Evolutionary conservation across 2,888 invertebrate species (phyloP).

Genomic region (Caenorhabditis virilis): DNA sequence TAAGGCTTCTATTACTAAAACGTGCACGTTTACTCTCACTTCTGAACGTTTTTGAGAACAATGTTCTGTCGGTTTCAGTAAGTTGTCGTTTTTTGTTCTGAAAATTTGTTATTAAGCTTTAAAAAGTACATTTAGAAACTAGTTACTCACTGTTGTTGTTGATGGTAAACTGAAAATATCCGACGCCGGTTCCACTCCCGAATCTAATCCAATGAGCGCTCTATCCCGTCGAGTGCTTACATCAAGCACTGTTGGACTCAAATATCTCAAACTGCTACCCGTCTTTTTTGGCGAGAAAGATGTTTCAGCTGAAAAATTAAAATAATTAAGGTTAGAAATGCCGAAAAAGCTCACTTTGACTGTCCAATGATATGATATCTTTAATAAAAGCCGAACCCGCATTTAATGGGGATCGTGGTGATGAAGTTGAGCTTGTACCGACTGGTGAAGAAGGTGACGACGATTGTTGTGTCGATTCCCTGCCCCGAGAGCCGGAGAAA

Average conservation of each 20-base stretch:
- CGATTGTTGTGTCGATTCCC: conserved; percentile 4
- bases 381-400: conserved; percentile 12
- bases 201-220: conserved; percentile 12
- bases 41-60: conserved; percentile 13
- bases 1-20: conserved; percentile 16
- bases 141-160: conserved; percentile 10
- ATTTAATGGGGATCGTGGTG: conserved; percentile 8
- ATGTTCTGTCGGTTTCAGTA: conserved; percentile 22
- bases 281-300: background rate
- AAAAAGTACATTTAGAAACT: no score
- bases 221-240: background rate
- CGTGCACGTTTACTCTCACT: conserved; percentile 23
- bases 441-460: background rate
- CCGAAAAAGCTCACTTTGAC: background rate
- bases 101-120: conserved; percentile 5
- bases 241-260: conserved; percentile 25
- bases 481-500: conserved; percentile 18
- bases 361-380: conserved; percentile 14
- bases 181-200: conserved; percentile 16
- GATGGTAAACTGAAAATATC: conserved; percentile 31
- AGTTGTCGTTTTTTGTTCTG: conserved; percentile 35
- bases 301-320: conserved; percentile 19
- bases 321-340: background rate
- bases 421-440: background rate
- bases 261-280: conserved; percentile 12